Base-by-base conservation (phyloP, 1,140 invertebrate genomes). In the Kradibia gibbosae region DNA sequence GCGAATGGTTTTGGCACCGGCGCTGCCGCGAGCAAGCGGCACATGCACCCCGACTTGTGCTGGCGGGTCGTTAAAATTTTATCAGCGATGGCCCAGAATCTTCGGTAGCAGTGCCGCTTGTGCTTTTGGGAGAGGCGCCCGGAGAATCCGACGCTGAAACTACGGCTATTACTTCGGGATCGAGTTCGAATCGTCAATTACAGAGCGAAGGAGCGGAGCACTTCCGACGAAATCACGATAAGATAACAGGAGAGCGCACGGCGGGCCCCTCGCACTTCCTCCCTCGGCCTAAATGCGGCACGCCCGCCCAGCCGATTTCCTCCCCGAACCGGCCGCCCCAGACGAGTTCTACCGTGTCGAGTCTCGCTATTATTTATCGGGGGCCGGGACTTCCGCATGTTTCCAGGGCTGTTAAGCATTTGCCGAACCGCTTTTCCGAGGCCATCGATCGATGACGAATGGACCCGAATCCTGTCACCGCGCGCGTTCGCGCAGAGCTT, bases 31-130 rank as follows among this genome's bases (percentile, higher is more conserved):
- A 53, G 5, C 15, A 11, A 11, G 20, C 45, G 55, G 22, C n/a
- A 42, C 75, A 48, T 45, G 71, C 72, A 75, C 70, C 65, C 74
- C 55, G 55, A 80, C 78, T 75, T 67, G 79, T 70, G 72, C 72
- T 28, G 57, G 53, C 62, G 53, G 75, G 74, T 82, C 81, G 81
- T 82, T 82, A 82, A 82, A 82, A 82, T 82, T 82, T 82, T 82
- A 82, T 82, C 81, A 82, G 81, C 81, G 77, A 82, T 82, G 81
- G 81, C 67, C 75, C 81, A 82, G 81, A 82, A 81, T 81, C 73
- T 81, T 81, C 11, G 34, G 17, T 34, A 76, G 57, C 76, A 28
- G 7, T 55, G 70, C 25, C 48, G 67, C n/a, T 22, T 50, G 50
- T 42, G 62, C 34, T 75, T 60, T 57, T 42, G 34, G 53, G 42